Evolutionary conservation across 2,113 vertebrate species (phyloP), one percentile per base, ranked within the genome.

Genomic region (Pangasianodon hypophthalmus): DNA sequence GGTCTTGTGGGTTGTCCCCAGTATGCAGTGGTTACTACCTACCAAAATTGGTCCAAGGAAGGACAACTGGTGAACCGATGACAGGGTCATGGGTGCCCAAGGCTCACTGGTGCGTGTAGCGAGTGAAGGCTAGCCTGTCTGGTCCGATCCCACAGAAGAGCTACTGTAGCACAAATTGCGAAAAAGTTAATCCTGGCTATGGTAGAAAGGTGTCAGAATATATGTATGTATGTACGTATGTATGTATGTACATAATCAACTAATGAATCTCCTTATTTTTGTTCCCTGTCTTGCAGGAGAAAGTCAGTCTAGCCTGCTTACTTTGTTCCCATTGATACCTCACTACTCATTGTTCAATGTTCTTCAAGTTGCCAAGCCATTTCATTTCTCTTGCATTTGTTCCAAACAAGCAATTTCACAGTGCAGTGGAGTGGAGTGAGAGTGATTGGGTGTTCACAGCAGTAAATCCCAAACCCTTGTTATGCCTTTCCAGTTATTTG

Each of bases 361-460:
- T 81, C 56, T 58, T 73, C 2, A 56, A 71, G 24, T 71, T 44
- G n/a, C 48, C 71, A 46, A 81, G 14, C 82, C 18, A 85, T 89
- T 89, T 64, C n/a, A 64, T 79, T 89, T 89, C 71, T 85, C 3
- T 8, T 64, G 29, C 7, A 75, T 46, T 64, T 52, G 18, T 80
- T 46, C 58, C 75, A 90, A 90, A 90, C 84, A 80, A 56, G 46
- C 75, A 52, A 89, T 86, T 90, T 90, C 75, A 86, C 88, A 64
- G 46, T 67, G 83, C 83, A 90, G 83, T 90, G 46, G 41, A 90
- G 84, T 48, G 75, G 50, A 58, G 75, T 46, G 73, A 32, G 75
- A 81, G 46, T 81, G 62, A 69, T 82, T 86, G 84, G 84, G 16
- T 89, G 84, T 86, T 86, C 46, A 46, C 84, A 87, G 83, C 84